Percentiles rank a stretch among this genome's conserved stretches.
Conservation (phyloP, 1,140 invertebrate genomes). For the Zaprionus inermis region DNA sequence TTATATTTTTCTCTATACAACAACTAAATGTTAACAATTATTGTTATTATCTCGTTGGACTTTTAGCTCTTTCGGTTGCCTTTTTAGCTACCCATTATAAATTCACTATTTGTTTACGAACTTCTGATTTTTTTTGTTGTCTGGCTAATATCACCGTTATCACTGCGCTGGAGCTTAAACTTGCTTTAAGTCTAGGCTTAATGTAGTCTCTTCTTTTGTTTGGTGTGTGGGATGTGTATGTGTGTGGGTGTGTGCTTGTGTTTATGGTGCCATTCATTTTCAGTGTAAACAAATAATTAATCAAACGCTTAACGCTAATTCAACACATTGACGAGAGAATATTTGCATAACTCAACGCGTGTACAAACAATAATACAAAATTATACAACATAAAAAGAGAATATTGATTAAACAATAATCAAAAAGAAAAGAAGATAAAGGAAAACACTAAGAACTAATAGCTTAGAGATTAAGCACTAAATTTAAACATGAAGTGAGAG, state of each 20-base stretch:
- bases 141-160: constrained; percentile 80
- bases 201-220: constrained; percentile 62
- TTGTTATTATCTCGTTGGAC: constrained; percentile 46
- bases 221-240: constrained; percentile 6
- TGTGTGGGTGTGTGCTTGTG: constrained; percentile 16
- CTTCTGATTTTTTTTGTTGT: constrained; percentile 29
- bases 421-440: constrained; percentile 35
- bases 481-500: constrained; percentile 50
- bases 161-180: constrained; percentile 69
- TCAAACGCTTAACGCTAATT: constrained; percentile 52
- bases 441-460: constrained; percentile 57
- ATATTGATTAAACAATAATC: constrained; percentile 3
- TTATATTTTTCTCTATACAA: constrained; percentile 41
- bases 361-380: constrained; percentile 58
- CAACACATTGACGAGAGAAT: too few relatives aligned
- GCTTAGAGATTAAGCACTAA: constrained; percentile 45
- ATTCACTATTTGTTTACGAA: constrained; percentile 75
- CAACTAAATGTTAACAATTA: constrained; percentile 67
- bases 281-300: constrained; percentile 60
- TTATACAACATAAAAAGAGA: constrained; percentile 60
- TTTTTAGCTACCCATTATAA: constrained; percentile 41
- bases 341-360: constrained; percentile 56
- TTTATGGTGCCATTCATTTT: constrained; percentile 31
- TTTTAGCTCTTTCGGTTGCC: constrained; percentile 34
- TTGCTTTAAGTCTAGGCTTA: constrained; percentile 65